These are phyloP conservation scores for Glaucomys volans DNA, from an alignment of 2,113 vertebrate genomes.

Conservation along the genomic window DNA sequence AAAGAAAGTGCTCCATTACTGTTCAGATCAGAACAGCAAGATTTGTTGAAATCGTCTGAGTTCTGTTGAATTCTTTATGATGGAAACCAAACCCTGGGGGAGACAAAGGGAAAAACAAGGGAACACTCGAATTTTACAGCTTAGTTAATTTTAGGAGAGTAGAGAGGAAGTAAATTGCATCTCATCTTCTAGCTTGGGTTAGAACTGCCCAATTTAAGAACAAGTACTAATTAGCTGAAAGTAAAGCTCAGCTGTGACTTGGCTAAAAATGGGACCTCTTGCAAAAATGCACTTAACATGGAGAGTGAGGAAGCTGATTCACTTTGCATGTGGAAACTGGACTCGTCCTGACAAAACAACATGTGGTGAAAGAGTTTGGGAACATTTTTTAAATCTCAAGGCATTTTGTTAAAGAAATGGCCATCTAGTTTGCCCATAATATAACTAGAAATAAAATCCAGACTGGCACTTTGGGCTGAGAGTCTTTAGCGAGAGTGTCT, in stretches of 20 bases:
- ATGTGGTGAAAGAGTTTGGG: slow-evolving; percentile 39
- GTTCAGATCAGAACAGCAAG: slow-evolving; percentile 27
- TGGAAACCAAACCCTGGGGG: slow-evolving; percentile 7
- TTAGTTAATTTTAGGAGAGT: slow-evolving; percentile 70
- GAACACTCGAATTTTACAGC: slow-evolving; percentile 55
- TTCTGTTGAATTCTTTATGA: slow-evolving; percentile 18
- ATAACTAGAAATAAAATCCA: slow-evolving; percentile 24
- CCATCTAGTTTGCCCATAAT: neutral
- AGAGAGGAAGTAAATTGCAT: slow-evolving; percentile 71
- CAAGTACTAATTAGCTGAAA: slow-evolving; percentile 82
- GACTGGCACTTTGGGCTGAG: neutral
- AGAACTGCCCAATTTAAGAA: slow-evolving; percentile 81
- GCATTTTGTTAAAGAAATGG: slow-evolving; percentile 58
- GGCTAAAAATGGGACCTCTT: slow-evolving; percentile 79
- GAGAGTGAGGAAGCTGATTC: slow-evolving; percentile 54
- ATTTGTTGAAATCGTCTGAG: slow-evolving; percentile 5
- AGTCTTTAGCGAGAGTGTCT: neutral
- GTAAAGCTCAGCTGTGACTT: slow-evolving; percentile 80
- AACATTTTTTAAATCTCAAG: slow-evolving; percentile 46
- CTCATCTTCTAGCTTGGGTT: slow-evolving; percentile 69
- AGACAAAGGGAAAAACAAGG: neutral
- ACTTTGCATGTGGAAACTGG: slow-evolving; percentile 58
- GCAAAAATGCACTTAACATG: slow-evolving; percentile 64
- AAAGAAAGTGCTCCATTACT: slow-evolving; percentile 39
- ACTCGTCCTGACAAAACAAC: slow-evolving; percentile 56